Percentiles rank a stretch among this genome's conserved stretches.
These are phyloP conservation scores for Montipora capitata DNA, from an alignment of 92 coral and sea anemone species.

Conservation along the genomic window DNA sequence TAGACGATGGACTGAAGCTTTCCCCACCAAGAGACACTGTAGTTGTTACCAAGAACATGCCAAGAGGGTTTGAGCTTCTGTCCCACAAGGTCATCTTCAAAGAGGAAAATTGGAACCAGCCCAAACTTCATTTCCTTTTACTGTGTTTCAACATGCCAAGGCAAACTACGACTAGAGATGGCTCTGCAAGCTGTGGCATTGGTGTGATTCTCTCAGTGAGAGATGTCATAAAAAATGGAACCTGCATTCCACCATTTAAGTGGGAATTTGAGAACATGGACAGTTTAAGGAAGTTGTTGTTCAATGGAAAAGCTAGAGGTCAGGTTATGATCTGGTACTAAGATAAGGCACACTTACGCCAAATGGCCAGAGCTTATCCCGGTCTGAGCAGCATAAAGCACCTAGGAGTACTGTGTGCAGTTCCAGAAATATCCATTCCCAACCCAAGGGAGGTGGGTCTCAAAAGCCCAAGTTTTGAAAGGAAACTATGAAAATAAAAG, in stretches of 20 bases:
- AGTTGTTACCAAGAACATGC: conserved; percentile 28
- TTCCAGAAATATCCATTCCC: too few species aligned
- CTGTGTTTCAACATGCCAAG: conserved; percentile 44
- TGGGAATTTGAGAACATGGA: conserved; percentile 36
- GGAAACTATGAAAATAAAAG: too few species aligned
- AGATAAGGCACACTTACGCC: neutral
- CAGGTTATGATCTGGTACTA: neutral
- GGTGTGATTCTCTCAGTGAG: too few species aligned
- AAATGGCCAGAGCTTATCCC: too few species aligned
- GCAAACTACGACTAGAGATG: conserved; percentile 36
- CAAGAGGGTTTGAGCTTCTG: conserved; percentile 10
- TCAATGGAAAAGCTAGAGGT: conserved; percentile 40
- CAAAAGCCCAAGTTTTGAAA: too few species aligned
- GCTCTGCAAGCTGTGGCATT: conserved; percentile 56
- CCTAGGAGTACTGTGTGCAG: too few species aligned
- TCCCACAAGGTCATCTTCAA: neutral
- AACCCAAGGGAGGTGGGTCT: too few species aligned
- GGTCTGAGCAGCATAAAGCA: too few species aligned
- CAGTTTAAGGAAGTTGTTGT: conserved; percentile 17
- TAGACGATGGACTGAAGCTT: too few species aligned
- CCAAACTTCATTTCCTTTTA: conserved; percentile 24
- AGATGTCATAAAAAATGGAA: conserved; percentile 20
- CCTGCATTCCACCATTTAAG: conserved; percentile 12
- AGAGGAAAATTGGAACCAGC: conserved; percentile 25
- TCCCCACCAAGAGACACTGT: conserved; percentile 37